These are phyloP conservation scores for Synergus itoensis DNA, from an alignment of 2,888 invertebrate genomes.

Conservation along the genomic window DNA sequence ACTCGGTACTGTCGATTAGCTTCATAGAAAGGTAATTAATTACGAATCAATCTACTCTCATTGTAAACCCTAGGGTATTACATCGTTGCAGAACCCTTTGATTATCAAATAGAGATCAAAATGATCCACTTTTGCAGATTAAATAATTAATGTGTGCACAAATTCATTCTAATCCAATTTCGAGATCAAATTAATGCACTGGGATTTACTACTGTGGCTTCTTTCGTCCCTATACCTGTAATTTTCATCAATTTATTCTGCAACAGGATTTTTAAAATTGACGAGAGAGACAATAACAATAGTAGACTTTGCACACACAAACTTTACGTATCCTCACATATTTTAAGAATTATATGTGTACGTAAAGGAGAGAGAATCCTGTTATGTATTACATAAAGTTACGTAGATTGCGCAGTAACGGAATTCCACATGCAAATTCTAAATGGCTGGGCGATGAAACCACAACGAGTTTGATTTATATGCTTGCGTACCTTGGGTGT, in stretches of 20 bases:
- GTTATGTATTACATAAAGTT: slow-evolving; percentile 34
- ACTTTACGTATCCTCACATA: neutral
- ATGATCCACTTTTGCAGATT: no score
- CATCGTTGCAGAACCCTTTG: no score
- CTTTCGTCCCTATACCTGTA: no score
- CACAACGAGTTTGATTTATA: slow-evolving; percentile 60
- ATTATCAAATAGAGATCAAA: no score
- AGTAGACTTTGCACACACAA: neutral
- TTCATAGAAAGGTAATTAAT: neutral
- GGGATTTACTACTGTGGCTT: no score
- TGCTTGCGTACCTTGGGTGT: slow-evolving; percentile 41
- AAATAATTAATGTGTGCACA: no score
- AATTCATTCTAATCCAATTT: no score
- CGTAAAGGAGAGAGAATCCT: slow-evolving; percentile 21
- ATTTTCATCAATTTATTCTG: slow-evolving; percentile 12
- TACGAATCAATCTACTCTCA: neutral
- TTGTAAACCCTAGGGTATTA: no score
- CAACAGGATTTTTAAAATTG: neutral
- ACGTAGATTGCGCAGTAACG: slow-evolving; percentile 46
- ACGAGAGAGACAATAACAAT: slow-evolving; percentile 5
- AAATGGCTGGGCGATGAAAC: slow-evolving; percentile 56
- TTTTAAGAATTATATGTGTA: slow-evolving; percentile 9
- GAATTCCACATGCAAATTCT: slow-evolving; percentile 61
- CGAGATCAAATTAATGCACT: no score
- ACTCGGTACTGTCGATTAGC: neutral